Evolutionary conservation across 30 jellyfish, hydroid and myxozoan species (phyloP), one percentile per base, ranked within the genome.

Genomic region (Pelagia noctiluca): DNA sequence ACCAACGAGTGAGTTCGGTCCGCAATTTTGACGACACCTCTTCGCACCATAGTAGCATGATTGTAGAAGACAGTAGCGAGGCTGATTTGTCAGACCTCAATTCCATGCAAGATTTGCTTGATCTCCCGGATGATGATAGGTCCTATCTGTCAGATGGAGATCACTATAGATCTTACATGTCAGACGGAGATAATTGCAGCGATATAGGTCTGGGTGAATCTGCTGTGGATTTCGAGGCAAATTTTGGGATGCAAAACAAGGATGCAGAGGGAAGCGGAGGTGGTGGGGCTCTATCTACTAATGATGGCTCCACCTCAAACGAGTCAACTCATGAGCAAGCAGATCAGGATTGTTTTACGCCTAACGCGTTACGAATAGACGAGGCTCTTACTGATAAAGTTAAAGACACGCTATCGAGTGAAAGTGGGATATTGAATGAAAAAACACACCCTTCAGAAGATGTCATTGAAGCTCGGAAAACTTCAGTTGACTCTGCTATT

Each of bases 161-260:
- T 2, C 72, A n/a, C 18, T 67, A 52, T n/a, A n/a, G n/a, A 16
- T 37, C 75, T 33, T 66, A 54, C 32, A 23, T 32, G 33, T 57
- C 54, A 25, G 78, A 64, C 32, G 36, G 16, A 19, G 90, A 64
- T 26, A 48, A 32, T 25, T 82, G 50, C 35, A 75, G 88, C 60
- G 96, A 77, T 10, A 86, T 86, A 18, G 89, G 86, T 19, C 70
- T 86, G 18, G 96, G 96, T 19, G 96, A 86, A 50, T 86, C 96
- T 0, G 96, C 96, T 1, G 90, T 86, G 53, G 96, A 86, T 50
- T 86, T 53, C 32, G 96, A 86, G 42, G 68, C 21, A 52, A 52
- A 52, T 8, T 30, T 52, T 52, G 16, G 7, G 10, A 53, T n/a
- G 36, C 69, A 29, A 30, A 52, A 31, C 2, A 50, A 21, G 22